A percentile compares a stretch with the other conserved stretches of the same genome.
These are phyloP conservation scores for Branchinecta sandiegonensis DNA, from an alignment of 2,888 invertebrate genomes.

Conservation along the genomic window DNA sequence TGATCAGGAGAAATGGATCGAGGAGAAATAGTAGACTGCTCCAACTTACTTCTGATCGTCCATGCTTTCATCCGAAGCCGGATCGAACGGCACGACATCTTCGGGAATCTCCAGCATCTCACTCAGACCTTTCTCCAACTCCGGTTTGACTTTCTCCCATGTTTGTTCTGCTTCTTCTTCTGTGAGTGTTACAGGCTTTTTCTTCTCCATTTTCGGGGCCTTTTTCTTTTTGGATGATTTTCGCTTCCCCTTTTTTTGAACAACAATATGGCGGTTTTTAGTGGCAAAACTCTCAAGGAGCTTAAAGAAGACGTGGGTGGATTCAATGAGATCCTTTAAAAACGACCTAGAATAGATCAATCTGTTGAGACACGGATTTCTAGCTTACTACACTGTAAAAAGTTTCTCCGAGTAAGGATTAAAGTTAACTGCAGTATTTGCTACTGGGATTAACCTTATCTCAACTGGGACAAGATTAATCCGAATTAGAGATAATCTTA, in stretches of 20 bases:
- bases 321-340: slow-evolving; percentile 72
- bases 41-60: slow-evolving; percentile 69
- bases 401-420: too few relatives aligned
- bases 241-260: slow-evolving; percentile 43
- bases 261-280: slow-evolving; percentile 45
- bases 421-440: too few relatives aligned
- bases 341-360: slow-evolving; percentile 45
- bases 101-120: slow-evolving; percentile 37
- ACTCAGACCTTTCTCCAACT: slow-evolving; percentile 35
- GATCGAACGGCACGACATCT: slow-evolving; percentile 65
- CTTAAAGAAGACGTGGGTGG: slow-evolving; percentile 76
- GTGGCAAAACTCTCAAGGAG: slow-evolving; percentile 56
- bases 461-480: too few relatives aligned
- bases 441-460: too few relatives aligned
- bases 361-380: slow-evolving; percentile 13
- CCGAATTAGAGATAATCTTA: too few relatives aligned
- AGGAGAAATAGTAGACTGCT: neutral
- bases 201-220: slow-evolving; percentile 17
- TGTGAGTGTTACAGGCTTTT: slow-evolving; percentile 20
- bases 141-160: slow-evolving; percentile 36
- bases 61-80: slow-evolving; percentile 61
- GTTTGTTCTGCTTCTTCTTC: slow-evolving; percentile 33
- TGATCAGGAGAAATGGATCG: too few relatives aligned
- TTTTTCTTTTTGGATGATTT: slow-evolving; percentile 37
- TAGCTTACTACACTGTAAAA: neutral